Percentiles rank a stretch among this genome's conserved stretches.
These are phyloP conservation scores for Muricea muricata DNA, from an alignment of 92 coral and sea anemone genomes.

Conservation along the genomic window DNA sequence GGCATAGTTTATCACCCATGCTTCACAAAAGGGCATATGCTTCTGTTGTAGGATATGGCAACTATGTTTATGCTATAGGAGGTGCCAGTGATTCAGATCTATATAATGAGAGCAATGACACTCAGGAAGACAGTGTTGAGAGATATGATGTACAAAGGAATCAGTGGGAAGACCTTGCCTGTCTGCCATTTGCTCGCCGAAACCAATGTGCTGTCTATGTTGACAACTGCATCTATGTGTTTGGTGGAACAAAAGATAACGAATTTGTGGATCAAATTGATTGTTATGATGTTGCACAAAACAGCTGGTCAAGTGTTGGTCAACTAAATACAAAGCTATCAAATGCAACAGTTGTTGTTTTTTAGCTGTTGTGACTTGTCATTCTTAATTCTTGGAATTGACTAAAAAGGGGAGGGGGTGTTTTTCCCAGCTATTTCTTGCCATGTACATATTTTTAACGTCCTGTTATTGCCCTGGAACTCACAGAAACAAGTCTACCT, in stretches of 20 bases:
- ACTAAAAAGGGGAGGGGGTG: too few species aligned
- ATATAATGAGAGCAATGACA: conserved; percentile 69
- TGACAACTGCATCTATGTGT: conserved; percentile 71
- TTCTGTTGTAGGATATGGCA: conserved; percentile 67
- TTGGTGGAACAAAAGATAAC: conserved; percentile 81
- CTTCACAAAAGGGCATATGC: conserved; percentile 73
- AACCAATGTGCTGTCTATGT: conserved; percentile 72
- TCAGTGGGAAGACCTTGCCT: conserved; percentile 77
- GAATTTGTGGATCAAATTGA: conserved; percentile 76
- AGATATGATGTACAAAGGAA: conserved; percentile 62
- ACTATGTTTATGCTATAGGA: conserved; percentile 83
- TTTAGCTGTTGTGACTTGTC: background rate
- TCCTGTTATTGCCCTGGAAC: too few species aligned
- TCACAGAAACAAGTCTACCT: too few species aligned
- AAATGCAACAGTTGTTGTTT: conserved; percentile 18
- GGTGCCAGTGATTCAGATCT: too few species aligned
- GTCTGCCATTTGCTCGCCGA: conserved; percentile 73
- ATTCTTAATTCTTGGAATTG: too few species aligned
- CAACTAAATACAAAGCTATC: background rate
- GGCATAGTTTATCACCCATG: conserved; percentile 80
- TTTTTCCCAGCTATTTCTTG: too few species aligned
- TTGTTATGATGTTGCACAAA: conserved; percentile 72
- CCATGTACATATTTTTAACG: too few species aligned
- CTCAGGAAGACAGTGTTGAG: conserved; percentile 82
- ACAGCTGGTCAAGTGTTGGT: conserved; percentile 69